Base-by-base conservation (phyloP, 2,888 invertebrate species). In the Mantis religiosa region DNA sequence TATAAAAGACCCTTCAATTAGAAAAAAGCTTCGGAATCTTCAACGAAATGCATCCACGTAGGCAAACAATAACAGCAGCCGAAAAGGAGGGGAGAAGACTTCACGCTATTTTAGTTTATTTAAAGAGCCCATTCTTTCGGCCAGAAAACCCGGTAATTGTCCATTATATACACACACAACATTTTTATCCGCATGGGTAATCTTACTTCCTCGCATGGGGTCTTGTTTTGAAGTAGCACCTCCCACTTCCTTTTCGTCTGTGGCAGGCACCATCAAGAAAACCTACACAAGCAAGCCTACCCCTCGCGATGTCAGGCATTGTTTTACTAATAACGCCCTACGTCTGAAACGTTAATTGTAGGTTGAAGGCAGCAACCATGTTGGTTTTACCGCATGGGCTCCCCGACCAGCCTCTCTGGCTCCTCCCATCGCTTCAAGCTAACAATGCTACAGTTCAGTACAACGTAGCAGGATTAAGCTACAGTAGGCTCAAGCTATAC, bases 261-360 rank as follows among this genome's bases (percentile, higher is more conserved):
- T 30, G 30, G 34, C 27, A 41, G 25, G 47, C 47, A 34, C 25
- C 84, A 84, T 85, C 47, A 85, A 85, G 85, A 85, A 87, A 87
- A 87, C 82, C 87, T 82, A 87, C 87, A 87, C 87, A 87, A 87
- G 82, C 87, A 28, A 34, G 27, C 87, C 87, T 82, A 30, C 41
- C 30, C 87, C 15, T 30, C 87, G 82, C 34, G 82, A 87, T 87
- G 82, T 82, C 87, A 87, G 82, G 82, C 87, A 87, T 87, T 87
- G 87, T 87, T 82, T 82, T 87, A 82, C 87, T 87, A 87, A 87
- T 87, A 87, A 87, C 86, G 86, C 86, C 86, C 86, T 81, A 81
- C 81, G 86, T 81, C 82, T 87, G 86, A 87, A 87, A 87, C 87
- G 82, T 87, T 87, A 87, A 87, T 87, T 87, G 87, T 30, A 87